A percentile compares a stretch with the other conserved stretches of the same genome.
phyloP scores from a whole-genome alignment of 2,113 vertebrate species.

The Malurus cyaneus region DNA sequence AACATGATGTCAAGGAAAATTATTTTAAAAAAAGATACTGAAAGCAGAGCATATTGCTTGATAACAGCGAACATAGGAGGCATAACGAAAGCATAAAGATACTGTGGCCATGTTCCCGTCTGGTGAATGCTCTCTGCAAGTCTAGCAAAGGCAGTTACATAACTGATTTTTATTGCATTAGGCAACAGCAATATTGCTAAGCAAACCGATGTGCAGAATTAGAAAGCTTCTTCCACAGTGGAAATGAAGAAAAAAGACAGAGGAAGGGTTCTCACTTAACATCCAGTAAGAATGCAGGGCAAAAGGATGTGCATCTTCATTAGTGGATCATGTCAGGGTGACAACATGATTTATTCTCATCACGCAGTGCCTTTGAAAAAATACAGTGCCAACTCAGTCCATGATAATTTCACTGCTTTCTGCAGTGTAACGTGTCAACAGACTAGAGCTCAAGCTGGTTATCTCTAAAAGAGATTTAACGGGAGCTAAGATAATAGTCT shows the following conservation, averaged over 20 bases:
- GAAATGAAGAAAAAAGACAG: background rate
- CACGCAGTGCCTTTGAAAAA: background rate
- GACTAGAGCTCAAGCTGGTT: conserved; percentile 4
- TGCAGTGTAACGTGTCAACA: background rate
- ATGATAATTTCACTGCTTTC: conserved; percentile 29
- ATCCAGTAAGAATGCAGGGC: background rate
- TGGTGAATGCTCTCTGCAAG: conserved; percentile 14
- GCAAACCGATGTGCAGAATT: conserved; percentile 20
- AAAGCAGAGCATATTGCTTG: background rate
- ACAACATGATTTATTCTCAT: conserved; percentile 46
- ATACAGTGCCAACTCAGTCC: background rate
- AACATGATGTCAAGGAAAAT: background rate
- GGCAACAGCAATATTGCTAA: conserved; percentile 58
- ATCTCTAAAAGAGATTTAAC: background rate
- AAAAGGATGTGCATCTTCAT: conserved; percentile 17
- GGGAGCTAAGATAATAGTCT: background rate
- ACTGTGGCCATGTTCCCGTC: background rate
- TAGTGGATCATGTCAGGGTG: background rate
- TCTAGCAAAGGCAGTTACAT: conserved; percentile 57
- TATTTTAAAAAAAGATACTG: background rate
- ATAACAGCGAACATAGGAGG: background rate
- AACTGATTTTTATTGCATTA: conserved; percentile 62
- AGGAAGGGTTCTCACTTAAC: conserved; percentile 4
- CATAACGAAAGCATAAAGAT: conserved; percentile 7
- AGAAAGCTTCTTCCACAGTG: conserved; percentile 1